phyloP scores from a whole-genome alignment of 2,113 vertebrate genomes.

The Ictalurus furcatus region DNA sequence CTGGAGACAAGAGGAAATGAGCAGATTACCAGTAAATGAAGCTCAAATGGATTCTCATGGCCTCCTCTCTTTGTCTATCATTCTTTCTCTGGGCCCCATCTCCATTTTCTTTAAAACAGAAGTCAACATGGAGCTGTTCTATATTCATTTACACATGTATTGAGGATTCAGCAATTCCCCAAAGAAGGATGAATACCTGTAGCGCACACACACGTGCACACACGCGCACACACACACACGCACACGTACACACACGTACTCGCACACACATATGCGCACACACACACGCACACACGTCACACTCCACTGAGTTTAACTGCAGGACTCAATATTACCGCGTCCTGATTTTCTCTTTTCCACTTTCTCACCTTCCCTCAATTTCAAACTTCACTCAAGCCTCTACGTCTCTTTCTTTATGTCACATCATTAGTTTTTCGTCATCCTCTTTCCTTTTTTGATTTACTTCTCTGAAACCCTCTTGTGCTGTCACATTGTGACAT shows the following conservation, averaged over 20 bases:
- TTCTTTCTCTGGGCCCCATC: not conserved
- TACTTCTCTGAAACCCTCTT: not conserved
- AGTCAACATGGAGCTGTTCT: conserved; percentile 9
- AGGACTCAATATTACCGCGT: conserved; percentile 23
- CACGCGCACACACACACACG: not conserved
- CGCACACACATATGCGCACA: not conserved
- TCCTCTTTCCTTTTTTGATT: not conserved
- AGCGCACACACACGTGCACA: conserved; percentile 35
- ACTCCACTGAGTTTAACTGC: conserved; percentile 36
- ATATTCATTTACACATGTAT: conserved; percentile 28
- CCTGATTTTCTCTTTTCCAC: conserved; percentile 50
- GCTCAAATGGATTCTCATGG: conserved; percentile 6
- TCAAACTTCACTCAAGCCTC: not conserved
- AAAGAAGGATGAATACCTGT: conserved; percentile 52
- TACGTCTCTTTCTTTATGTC: not conserved
- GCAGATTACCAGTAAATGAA: conserved; percentile 38
- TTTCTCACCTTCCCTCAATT: conserved; percentile 12
- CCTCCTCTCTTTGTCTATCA: not conserved
- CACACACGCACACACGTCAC: not conserved
- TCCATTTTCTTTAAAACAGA: not conserved
- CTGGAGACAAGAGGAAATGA: conserved; percentile 21
- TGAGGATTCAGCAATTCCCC: conserved; percentile 12
- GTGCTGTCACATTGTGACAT: conserved; percentile 9
- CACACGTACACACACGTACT: conserved; percentile 1
- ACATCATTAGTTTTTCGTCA: not conserved